Evolutionary conservation across 2,797 vertebrate genomes (phyloP).

Genomic region (Gymnothorax javanicus): DNA sequence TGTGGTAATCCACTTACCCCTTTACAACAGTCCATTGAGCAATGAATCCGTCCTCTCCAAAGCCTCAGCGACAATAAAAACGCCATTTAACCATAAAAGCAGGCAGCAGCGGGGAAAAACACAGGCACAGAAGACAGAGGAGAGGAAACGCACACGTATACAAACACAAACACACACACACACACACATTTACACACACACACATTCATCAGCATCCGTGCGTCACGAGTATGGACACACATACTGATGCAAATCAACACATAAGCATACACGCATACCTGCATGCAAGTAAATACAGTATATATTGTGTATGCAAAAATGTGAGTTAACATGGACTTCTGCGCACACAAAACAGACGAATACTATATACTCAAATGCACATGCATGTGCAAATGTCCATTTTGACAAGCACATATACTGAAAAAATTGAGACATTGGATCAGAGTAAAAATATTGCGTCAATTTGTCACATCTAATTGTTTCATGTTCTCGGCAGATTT

Average conservation of each 20-base stretch:
- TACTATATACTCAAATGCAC: too few relatives aligned
- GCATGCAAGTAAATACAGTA: too few relatives aligned
- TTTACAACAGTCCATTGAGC: slow-evolving; percentile 62
- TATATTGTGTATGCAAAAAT: too few relatives aligned
- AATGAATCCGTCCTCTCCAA: slow-evolving; percentile 55
- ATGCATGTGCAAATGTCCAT: too few relatives aligned
- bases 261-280: neutral
- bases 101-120: slow-evolving; percentile 46
- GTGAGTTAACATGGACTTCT: too few relatives aligned
- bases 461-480: too few relatives aligned
- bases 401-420: too few relatives aligned
- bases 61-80: slow-evolving; percentile 61
- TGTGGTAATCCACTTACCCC: slow-evolving; percentile 56
- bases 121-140: slow-evolving; percentile 27
- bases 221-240: slow-evolving; percentile 20
- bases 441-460: too few relatives aligned
- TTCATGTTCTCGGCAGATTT: too few relatives aligned
- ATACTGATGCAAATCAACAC: neutral
- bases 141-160: slow-evolving; percentile 5
- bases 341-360: too few relatives aligned
- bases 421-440: too few relatives aligned
- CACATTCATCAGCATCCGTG: slow-evolving; percentile 33
- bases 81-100: slow-evolving; percentile 57
- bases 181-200: slow-evolving; percentile 22
- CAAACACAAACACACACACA: slow-evolving; percentile 23